phyloP scores from a whole-genome alignment of 1,140 invertebrate genomes.

The Solenopsis invicta region DNA sequence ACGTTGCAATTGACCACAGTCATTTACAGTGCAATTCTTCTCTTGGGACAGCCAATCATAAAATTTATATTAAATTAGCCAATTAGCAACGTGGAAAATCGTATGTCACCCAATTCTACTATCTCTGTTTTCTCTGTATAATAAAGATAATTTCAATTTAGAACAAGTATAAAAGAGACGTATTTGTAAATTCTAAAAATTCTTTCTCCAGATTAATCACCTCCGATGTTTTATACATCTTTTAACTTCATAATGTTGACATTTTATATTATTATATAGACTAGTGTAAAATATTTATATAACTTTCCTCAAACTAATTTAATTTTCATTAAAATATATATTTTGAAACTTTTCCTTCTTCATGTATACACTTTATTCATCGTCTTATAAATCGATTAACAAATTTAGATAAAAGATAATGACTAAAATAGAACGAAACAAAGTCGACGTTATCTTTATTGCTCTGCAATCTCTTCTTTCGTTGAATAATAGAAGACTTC shows the following conservation, averaged over 20 bases:
- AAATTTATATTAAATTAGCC: no score
- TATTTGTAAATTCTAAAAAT: background rate
- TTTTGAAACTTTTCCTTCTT: background rate
- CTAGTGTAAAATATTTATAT: background rate
- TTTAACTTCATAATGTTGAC: background rate
- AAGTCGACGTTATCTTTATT: constrained; percentile 22
- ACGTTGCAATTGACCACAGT: no score
- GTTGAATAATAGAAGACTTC: constrained; percentile 26
- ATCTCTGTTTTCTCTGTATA: background rate
- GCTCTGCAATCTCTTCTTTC: background rate
- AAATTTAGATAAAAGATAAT: background rate
- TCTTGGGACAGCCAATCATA: no score
- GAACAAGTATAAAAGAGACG: background rate
- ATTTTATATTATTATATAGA: constrained; percentile 10
- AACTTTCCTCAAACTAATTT: background rate
- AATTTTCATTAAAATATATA: background rate
- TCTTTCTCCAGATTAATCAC: background rate
- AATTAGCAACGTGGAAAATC: no score
- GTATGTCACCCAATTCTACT: no score
- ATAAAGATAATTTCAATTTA: constrained; percentile 20
- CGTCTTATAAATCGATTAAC: background rate
- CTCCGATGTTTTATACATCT: no score
- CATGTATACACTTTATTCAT: background rate
- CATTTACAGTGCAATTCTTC: no score
- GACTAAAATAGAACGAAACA: background rate